These are phyloP conservation scores for Heliconius eleuchia DNA, from an alignment of 1,140 invertebrate genomes.

Conservation along the genomic window DNA sequence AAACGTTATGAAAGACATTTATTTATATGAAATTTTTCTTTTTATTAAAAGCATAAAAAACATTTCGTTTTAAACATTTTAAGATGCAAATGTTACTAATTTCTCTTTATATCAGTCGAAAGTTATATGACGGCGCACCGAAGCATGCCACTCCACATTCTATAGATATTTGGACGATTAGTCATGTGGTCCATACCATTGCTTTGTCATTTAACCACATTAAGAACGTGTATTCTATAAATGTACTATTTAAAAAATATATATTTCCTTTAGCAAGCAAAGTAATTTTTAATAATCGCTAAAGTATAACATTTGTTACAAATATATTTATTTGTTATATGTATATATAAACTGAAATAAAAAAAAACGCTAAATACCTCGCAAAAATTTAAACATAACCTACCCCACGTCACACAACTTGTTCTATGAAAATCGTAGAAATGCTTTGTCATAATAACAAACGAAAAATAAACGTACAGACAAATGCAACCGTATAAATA, in stretches of 20 bases:
- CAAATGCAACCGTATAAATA: not conserved
- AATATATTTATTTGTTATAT: too few species aligned
- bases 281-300: too few species aligned
- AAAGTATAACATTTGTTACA: too few species aligned
- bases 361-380: not conserved
- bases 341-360: not conserved
- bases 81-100: not conserved
- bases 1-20: too few species aligned
- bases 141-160: constrained; percentile 1
- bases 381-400: not conserved
- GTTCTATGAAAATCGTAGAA: not conserved
- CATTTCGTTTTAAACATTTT: too few species aligned
- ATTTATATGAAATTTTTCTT: too few species aligned
- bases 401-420: not conserved
- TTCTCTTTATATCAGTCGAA: not conserved
- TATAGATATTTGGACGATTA: constrained; percentile 4
- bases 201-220: not conserved
- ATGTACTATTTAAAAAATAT: not conserved
- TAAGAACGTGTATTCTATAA: not conserved
- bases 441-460: not conserved
- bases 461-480: not conserved
- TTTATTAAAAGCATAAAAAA: too few species aligned
- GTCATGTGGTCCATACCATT: not conserved
- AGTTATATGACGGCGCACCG: not conserved
- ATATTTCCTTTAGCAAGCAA: too few species aligned